These are phyloP conservation scores for Gymnothorax javanicus DNA, from an alignment of 2,797 vertebrate species.

Conservation along the genomic window DNA sequence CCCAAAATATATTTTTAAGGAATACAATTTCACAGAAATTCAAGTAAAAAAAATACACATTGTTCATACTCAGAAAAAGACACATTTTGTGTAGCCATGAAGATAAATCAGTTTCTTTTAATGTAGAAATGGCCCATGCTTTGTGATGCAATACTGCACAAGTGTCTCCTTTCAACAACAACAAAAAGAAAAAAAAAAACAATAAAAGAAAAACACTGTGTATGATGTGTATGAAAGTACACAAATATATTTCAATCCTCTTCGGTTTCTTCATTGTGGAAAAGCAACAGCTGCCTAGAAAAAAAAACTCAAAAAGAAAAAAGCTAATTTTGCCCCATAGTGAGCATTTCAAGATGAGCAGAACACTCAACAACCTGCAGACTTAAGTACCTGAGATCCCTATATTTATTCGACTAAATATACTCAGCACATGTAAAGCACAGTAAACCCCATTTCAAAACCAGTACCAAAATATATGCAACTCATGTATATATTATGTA, in stretches of 20 bases:
- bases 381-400: conserved; percentile 33
- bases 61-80: conserved; percentile 40
- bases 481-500: conserved; percentile 46
- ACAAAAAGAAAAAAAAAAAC: conserved; percentile 44
- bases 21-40: not conserved
- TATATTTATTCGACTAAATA: conserved; percentile 37
- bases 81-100: conserved; percentile 44
- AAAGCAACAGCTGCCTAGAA: not conserved
- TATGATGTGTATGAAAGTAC: not conserved
- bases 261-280: conserved; percentile 19
- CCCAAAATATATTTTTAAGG: not conserved
- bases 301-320: not conserved
- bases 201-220: conserved; percentile 44
- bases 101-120: conserved; percentile 50
- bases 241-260: conserved; percentile 39
- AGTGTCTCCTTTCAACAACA: conserved; percentile 15
- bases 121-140: conserved; percentile 69
- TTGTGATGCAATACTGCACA: conserved; percentile 54
- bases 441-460: conserved; percentile 57
- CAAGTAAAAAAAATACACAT: conserved; percentile 30
- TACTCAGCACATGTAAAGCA: conserved; percentile 53
- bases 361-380: not conserved
- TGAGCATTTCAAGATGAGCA: conserved; percentile 13
- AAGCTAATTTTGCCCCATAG: not conserved
- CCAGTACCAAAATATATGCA: conserved; percentile 53